Evolutionary conservation across 2,113 vertebrate genomes (phyloP), one percentile per base, ranked within the genome.

Genomic region (Neopipo cinnamomea): DNA sequence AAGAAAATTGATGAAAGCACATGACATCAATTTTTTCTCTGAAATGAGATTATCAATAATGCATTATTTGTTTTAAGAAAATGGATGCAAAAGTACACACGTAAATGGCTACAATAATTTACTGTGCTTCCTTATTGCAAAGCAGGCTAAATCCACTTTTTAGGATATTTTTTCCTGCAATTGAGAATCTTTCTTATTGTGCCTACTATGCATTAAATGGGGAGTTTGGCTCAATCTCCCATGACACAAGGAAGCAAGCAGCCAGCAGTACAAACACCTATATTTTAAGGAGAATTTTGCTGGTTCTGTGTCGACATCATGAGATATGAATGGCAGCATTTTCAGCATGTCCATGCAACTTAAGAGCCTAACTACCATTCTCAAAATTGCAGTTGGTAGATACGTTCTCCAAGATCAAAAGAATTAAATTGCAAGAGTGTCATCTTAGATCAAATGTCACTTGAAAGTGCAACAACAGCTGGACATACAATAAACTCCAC

Each of bases 41-140:
- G 83, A 83, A 95, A 91, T 74, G 35, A 31, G 4, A 3, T 66
- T 86, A 88, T 96, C 88, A 96, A 96, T 96, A 95, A 97, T 90
- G 52, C 65, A 88, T 85, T 53, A 12, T 62, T 87, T 91, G 53
- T 88, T 95, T 94, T 79, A 88, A 91, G 55, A 56, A 55, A 93
- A 93, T 62, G 75, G 81, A 89, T 91, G 41, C 76, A 88, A 88
- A 93, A 95, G 46, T 66, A 96, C 47, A 67, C 67, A 94, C 70
- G 88, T 91, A 94, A 96, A 94, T 59, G 63, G 72, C 53, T 67
- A 24, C 28, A 63, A 42, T 67, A 75, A 90, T 95, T 95, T 95
- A 74, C 65, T 63, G 18, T 49, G n/a, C 35, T 62, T 85, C 24
- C 50, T 86, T 82, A 39, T 50, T 90, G 75, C 62, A 73, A 83